phyloP scores from a whole-genome alignment of 2,888 invertebrate species.

The Esperia sulphurella region DNA sequence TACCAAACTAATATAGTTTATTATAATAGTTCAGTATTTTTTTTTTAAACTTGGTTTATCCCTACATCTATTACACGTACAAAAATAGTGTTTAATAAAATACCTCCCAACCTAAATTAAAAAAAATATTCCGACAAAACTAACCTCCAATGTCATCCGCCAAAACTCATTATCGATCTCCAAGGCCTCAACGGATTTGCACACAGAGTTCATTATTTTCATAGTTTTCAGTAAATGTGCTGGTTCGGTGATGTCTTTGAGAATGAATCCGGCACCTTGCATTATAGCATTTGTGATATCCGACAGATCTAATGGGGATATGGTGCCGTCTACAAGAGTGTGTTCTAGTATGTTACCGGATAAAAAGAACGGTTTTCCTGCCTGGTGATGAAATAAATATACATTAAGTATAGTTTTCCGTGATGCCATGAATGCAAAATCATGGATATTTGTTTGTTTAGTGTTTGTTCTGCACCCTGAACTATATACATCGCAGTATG shows the following conservation, averaged over 20 bases:
- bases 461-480: too few relatives aligned
- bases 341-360: constrained; percentile 32
- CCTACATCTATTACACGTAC: too few relatives aligned
- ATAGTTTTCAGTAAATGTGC: constrained; percentile 20
- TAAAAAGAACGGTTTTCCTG: constrained; percentile 31
- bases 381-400: constrained; percentile 12
- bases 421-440: too few relatives aligned
- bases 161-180: constrained; percentile 18
- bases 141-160: constrained; percentile 25
- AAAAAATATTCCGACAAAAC: neutral
- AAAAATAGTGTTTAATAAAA: too few relatives aligned
- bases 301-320: constrained; percentile 24
- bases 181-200: constrained; percentile 22
- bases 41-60: too few relatives aligned
- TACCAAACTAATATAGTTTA: too few relatives aligned
- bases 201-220: constrained; percentile 20
- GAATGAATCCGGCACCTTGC: constrained; percentile 29
- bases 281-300: constrained; percentile 31
- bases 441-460: too few relatives aligned
- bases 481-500: too few relatives aligned
- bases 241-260: constrained; percentile 20
- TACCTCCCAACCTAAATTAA: too few relatives aligned
- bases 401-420: too few relatives aligned
- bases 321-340: constrained; percentile 16
- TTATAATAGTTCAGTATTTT: too few relatives aligned